Percentiles rank a stretch among this genome's conserved stretches.
Conservation (phyloP, 2,888 invertebrate species). For the Sipunculus nudus region DNA sequence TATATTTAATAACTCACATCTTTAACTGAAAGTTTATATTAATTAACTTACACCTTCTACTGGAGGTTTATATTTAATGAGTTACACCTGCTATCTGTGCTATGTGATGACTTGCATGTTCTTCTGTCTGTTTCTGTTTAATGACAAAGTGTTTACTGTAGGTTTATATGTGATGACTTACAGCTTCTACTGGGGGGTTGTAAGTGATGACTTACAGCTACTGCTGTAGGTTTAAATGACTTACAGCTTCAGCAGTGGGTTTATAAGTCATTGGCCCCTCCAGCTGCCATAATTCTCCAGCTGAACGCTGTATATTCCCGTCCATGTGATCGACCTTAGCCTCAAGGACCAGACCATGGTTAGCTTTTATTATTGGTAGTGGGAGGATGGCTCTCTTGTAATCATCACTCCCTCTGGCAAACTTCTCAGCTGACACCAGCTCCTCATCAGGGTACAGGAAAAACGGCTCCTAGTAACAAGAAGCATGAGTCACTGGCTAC, state of each 20-base stretch:
- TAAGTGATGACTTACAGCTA: neutral
- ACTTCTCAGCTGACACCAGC: conserved; percentile 47
- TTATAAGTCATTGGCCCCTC: conserved; percentile 55
- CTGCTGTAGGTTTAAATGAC: conserved; percentile 6
- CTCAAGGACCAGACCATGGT: conserved; percentile 47
- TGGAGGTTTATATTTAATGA: too few relatives aligned
- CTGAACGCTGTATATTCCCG: conserved; percentile 33
- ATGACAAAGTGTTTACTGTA: too few relatives aligned
- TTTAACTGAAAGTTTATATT: too few relatives aligned
- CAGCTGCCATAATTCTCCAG: conserved; percentile 58
- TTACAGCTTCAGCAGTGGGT: conserved; percentile 50
- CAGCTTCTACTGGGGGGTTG: too few relatives aligned
- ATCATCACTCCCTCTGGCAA: conserved; percentile 17
- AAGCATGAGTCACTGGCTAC: too few relatives aligned
- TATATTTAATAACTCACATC: too few relatives aligned
- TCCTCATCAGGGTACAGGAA: conserved; percentile 61
- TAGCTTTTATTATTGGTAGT: conserved; percentile 50
- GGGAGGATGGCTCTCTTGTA: conserved; percentile 44
- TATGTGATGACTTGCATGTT: too few relatives aligned
- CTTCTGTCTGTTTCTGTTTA: too few relatives aligned
- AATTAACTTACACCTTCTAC: too few relatives aligned
- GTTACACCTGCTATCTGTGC: too few relatives aligned
- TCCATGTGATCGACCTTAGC: conserved; percentile 49
- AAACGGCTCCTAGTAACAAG: conserved; percentile 57
- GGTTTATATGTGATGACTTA: too few relatives aligned